phyloP scores from a whole-genome alignment of 2,113 vertebrate genomes.

The Balaeniceps rex region DNA sequence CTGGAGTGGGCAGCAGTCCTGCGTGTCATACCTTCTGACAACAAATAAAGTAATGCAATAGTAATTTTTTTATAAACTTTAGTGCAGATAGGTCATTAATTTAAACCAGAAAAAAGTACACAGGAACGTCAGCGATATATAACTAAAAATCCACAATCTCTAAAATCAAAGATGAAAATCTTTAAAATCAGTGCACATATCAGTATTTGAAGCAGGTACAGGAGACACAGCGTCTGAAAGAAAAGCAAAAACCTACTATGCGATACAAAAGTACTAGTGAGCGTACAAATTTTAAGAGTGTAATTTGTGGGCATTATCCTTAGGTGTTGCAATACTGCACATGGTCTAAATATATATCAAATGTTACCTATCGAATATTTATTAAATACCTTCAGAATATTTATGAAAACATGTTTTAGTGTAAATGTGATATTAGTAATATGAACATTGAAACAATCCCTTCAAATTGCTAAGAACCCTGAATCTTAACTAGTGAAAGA shows the following conservation, averaged over 20 bases:
- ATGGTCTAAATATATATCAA: not conserved
- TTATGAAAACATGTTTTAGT: not conserved
- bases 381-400: not conserved
- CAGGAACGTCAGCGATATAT: not conserved
- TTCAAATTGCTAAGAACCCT: not conserved
- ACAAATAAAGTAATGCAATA: not conserved
- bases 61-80: not conserved
- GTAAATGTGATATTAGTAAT: not conserved
- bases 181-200: not conserved
- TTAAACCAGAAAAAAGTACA: not conserved
- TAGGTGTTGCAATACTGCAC: not conserved
- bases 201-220: not conserved
- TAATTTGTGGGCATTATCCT: not conserved
- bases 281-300: not conserved
- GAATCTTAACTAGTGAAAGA: not conserved
- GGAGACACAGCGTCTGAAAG: not conserved
- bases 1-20: not conserved
- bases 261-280: not conserved
- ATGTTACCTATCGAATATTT: not conserved
- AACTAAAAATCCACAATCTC: not conserved
- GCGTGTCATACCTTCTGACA: not conserved
- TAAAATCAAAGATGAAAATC: not conserved
- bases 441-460: not conserved
- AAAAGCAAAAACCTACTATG: not conserved
- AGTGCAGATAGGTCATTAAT: not conserved